Evolutionary conservation across 2,113 vertebrate genomes (phyloP).

Genomic region (Rhinogobius similis): DNA sequence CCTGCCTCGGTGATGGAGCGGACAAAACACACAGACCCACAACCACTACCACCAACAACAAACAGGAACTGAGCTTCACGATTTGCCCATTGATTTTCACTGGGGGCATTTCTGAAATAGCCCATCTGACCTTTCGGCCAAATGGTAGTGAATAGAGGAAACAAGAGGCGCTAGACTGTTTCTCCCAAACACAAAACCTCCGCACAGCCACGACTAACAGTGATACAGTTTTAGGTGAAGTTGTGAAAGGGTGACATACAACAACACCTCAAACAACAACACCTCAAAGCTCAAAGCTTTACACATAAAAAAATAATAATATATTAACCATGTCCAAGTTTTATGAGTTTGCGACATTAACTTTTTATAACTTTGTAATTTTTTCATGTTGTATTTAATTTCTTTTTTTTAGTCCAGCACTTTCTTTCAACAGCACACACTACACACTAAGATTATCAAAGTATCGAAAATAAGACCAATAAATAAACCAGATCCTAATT

Average conservation of each 20-base stretch:
- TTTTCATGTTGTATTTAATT: too few species aligned
- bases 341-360: too few species aligned
- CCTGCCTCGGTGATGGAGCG: constrained; percentile 56
- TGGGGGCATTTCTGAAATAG: constrained; percentile 80
- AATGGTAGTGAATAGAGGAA: constrained; percentile 73
- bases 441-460: too few species aligned
- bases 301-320: too few species aligned
- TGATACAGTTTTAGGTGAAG: constrained; percentile 20
- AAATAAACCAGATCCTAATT: too few species aligned
- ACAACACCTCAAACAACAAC: not conserved
- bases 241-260: too few species aligned
- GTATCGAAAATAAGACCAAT: too few species aligned
- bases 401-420: too few species aligned
- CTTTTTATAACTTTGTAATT: too few species aligned
- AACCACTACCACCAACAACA: constrained; percentile 53
- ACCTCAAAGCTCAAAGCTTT: too few species aligned
- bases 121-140: constrained; percentile 78
- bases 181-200: constrained; percentile 44
- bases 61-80: constrained; percentile 68
- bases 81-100: constrained; percentile 82
- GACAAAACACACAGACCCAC: constrained; percentile 59
- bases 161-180: constrained; percentile 39
- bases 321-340: too few species aligned
- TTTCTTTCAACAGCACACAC: too few species aligned
- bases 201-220: constrained; percentile 20